Base-by-base conservation (phyloP, 2,888 invertebrate genomes). In the Kryphioiulus occultus region DNA sequence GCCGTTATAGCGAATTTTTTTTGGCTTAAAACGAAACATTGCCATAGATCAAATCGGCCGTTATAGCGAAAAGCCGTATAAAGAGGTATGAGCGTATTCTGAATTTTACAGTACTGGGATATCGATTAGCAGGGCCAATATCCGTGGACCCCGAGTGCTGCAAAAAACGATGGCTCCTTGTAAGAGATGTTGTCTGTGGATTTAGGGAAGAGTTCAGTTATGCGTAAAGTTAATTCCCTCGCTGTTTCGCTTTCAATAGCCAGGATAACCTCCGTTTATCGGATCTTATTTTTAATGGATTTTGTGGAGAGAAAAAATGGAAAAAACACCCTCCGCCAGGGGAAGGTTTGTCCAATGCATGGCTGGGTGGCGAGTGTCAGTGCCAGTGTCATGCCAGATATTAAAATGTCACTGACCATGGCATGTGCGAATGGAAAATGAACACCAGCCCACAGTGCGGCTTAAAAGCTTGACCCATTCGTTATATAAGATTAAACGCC, bases 221-320 rank as follows among this genome's bases (percentile, higher is more conserved):
- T 83, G 83, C 83, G 83, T 32, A 30, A 83, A 83, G 83, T 83
- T 83, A 83, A 83, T 83, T 83, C 83, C 32, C 59, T 59, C 59
- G 59, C 59, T 59, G 59, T 59, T 59, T 59, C 59, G 59, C 59
- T 59, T 59, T 59, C 59, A 59, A 59, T 59, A 59, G 59, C 59
- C n/a, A n/a, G 59, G 59, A 59, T 59, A 59, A 59, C 59, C 59
- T 59, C 59, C 59, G 59, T 59, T 59, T 59, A 59, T 59, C 59
- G 59, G 59, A 59, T 59, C 59, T 59, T 59, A 59, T 59, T 59
- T 59, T 59, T 59, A 59, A 59, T 59, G 59, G 59, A 59, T 59
- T 59, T 59, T 59, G 59, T n/a, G 59, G n/a, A 59, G 9, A 39
- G 9, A 39, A 39, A 39, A 3, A 3, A 39, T 39, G 39, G n/a